A percentile compares a stretch with the other conserved stretches of the same genome.
Evolutionary conservation across 2,113 vertebrate genomes (phyloP).

Genomic region (Chaenocephalus aceratus): DNA sequence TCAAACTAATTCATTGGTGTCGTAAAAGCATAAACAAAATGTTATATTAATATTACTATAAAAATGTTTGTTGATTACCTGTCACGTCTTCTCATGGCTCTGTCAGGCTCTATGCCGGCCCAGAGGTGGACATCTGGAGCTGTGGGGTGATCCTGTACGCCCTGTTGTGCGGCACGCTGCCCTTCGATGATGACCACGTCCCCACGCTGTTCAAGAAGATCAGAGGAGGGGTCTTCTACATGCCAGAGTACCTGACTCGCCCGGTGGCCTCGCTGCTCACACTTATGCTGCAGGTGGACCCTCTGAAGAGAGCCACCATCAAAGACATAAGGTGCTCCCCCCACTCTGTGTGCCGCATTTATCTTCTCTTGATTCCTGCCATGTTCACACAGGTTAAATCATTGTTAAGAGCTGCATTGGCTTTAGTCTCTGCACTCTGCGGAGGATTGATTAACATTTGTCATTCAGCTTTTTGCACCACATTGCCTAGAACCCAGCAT

Average conservation of each 20-base stretch:
- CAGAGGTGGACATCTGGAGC: slow-evolving; percentile 99
- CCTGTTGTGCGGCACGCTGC: slow-evolving; percentile 96
- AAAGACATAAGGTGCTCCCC: slow-evolving; percentile 93
- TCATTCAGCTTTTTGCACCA: too few species aligned
- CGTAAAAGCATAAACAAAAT: too few species aligned
- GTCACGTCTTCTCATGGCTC: neutral
- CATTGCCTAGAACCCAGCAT: too few species aligned
- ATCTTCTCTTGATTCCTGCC: neutral
- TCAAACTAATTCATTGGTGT: too few species aligned
- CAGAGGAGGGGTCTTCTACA: slow-evolving; percentile 98
- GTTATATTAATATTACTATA: too few species aligned
- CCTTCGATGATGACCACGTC: slow-evolving; percentile 97
- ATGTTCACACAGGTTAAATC: neutral
- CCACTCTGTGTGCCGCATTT: neutral
- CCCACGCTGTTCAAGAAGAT: slow-evolving; percentile 99
- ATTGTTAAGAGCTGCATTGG: neutral
- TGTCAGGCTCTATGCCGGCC: slow-evolving; percentile 93
- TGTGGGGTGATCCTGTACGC: slow-evolving; percentile 97
- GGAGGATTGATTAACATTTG: too few species aligned
- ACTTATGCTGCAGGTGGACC: slow-evolving; percentile 98
- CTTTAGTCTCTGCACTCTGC: neutral
- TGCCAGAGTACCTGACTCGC: slow-evolving; percentile 95
- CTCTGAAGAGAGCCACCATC: slow-evolving; percentile 96
- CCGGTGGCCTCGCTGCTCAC: slow-evolving; percentile 93
- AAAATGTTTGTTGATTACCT: neutral